A percentile compares a stretch with the other conserved stretches of the same genome.
Evolutionary conservation across 2,888 invertebrate genomes (phyloP).

Genomic region (Lysandra coridon): DNA sequence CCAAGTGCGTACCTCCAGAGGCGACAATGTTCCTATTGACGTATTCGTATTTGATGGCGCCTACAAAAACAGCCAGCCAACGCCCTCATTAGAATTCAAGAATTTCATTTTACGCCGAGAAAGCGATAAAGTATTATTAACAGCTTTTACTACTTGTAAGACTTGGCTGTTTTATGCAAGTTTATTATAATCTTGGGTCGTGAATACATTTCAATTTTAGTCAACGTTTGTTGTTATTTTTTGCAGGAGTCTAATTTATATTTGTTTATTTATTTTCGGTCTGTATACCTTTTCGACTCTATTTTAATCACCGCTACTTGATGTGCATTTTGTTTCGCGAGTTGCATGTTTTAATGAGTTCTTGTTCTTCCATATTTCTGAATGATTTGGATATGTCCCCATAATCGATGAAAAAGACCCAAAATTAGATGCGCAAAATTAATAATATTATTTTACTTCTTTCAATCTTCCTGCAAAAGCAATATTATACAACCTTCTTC

Average conservation of each 20-base stretch:
- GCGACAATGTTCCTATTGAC: conserved; percentile 32
- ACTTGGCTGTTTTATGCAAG: conserved; percentile 38
- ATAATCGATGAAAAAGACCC: not conserved
- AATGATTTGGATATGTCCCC: too few relatives aligned
- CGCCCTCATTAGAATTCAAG: conserved; percentile 40
- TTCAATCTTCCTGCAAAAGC: not conserved
- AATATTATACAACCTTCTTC: not conserved
- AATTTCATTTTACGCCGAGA: conserved; percentile 42
- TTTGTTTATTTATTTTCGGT: too few relatives aligned
- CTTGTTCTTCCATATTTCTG: too few relatives aligned
- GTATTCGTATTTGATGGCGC: conserved; percentile 36
- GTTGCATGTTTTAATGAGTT: too few relatives aligned
- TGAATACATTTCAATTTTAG: not conserved
- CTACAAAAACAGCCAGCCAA: conserved; percentile 38
- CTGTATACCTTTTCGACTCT: too few relatives aligned
- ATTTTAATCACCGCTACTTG: not conserved
- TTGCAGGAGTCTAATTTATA: not conserved
- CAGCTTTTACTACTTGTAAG: conserved; percentile 37
- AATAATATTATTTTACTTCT: not conserved
- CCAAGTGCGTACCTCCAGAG: not conserved
- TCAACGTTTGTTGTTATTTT: not conserved
- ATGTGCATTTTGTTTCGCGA: not conserved
- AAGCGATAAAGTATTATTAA: conserved; percentile 42
- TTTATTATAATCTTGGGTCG: conserved; percentile 17
- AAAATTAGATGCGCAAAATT: not conserved